These are phyloP conservation scores for Callionymus lyra DNA, from an alignment of 2,113 vertebrate genomes.

Conservation along the genomic window DNA sequence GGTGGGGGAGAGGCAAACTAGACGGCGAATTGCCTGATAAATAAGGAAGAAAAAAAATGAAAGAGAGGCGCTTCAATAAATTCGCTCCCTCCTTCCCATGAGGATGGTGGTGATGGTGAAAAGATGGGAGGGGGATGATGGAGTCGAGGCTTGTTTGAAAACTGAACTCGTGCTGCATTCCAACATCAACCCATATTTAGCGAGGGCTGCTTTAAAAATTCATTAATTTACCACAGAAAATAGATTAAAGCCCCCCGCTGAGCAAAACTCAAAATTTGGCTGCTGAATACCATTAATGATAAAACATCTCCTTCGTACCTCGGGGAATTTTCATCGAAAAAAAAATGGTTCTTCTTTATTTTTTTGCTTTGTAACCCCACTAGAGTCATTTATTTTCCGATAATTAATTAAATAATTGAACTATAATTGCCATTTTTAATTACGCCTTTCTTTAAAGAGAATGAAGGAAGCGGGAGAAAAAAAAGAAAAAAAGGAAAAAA, in stretches of 20 bases:
- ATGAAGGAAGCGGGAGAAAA: conserved; percentile 11
- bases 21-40: conserved; percentile 56
- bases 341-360: conserved; percentile 42
- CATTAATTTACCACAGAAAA: conserved; percentile 79
- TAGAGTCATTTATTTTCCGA: conserved; percentile 52
- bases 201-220: conserved; percentile 72
- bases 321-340: conserved; percentile 47
- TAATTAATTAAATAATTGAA: conserved; percentile 48
- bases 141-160: conserved; percentile 52
- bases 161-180: conserved; percentile 58
- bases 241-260: conserved; percentile 72
- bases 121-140: conserved; percentile 10
- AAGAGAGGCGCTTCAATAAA: conserved; percentile 60
- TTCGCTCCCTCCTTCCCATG: conserved; percentile 47
- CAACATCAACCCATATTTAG: conserved; percentile 60
- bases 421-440: conserved; percentile 58
- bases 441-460: conserved; percentile 36
- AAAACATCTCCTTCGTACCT: conserved; percentile 55
- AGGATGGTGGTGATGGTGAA: conserved; percentile 20
- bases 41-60: conserved; percentile 70
- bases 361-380: conserved; percentile 57
- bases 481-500: conserved; percentile 30
- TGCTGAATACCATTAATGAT: conserved; percentile 72
- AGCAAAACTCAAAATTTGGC: conserved; percentile 71
- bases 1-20: conserved; percentile 35